These are phyloP conservation scores for Goniozus legneri DNA, from an alignment of 1,140 invertebrate genomes.

Conservation along the genomic window DNA sequence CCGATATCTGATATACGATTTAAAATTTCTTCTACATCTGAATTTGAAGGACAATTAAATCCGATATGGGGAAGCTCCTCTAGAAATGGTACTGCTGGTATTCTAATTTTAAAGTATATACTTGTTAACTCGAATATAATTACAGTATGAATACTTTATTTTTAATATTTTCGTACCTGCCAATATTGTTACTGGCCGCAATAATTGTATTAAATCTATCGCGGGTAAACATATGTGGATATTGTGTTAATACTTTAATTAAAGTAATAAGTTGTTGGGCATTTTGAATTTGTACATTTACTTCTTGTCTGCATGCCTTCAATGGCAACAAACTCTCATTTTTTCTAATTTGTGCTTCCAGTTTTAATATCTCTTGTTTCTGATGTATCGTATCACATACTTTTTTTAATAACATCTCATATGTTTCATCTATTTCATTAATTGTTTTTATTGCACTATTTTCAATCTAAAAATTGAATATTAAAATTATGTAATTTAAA, in stretches of 20 bases:
- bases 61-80: slow-evolving; percentile 23
- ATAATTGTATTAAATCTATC: slow-evolving; percentile 13
- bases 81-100: slow-evolving; percentile 23
- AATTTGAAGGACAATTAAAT: slow-evolving; percentile 16
- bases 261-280: slow-evolving; percentile 15
- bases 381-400: slow-evolving; percentile 25
- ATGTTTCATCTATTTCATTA: slow-evolving; percentile 24
- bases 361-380: slow-evolving; percentile 25
- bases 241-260: slow-evolving; percentile 14
- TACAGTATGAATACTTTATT: slow-evolving; percentile 1
- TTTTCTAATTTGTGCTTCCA: slow-evolving; percentile 28
- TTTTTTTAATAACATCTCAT: slow-evolving; percentile 23
- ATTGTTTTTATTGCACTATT: slow-evolving; percentile 19
- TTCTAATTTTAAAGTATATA: slow-evolving; percentile 12
- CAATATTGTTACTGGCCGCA: slow-evolving; percentile 17
- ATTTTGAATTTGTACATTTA: slow-evolving; percentile 22
- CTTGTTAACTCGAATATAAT: slow-evolving; percentile 1
- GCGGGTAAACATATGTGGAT: slow-evolving; percentile 9
- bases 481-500: background rate
- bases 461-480: slow-evolving; percentile 21
- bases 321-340: slow-evolving; percentile 26
- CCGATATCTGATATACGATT: slow-evolving; percentile 18
- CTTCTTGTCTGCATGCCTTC: slow-evolving; percentile 26
- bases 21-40: slow-evolving; percentile 12
- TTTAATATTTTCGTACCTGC: slow-evolving; percentile 11